Percentiles rank a stretch among this genome's conserved stretches.
Evolutionary conservation across 2,888 invertebrate genomes (phyloP).

Genomic region (Hermodice carunculata): DNA sequence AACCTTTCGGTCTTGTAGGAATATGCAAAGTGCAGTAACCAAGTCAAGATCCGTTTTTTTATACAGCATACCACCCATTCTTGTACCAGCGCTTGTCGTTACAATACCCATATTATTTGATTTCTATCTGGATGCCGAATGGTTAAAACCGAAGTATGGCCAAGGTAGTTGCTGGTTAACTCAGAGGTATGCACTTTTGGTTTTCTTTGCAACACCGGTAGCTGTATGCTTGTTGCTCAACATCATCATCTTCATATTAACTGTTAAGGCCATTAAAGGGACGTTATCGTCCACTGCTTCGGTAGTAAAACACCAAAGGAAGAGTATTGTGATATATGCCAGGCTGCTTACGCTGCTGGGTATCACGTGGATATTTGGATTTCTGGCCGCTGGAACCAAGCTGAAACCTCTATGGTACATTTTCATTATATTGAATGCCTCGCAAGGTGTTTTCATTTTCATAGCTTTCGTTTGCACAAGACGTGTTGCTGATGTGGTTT

Average conservation of each 20-base stretch:
- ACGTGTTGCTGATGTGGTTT: too few species aligned
- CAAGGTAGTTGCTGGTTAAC: constrained; percentile 1
- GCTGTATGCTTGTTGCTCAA: not conserved
- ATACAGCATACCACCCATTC: not conserved
- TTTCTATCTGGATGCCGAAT: not conserved
- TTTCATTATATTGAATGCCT: constrained; percentile 10
- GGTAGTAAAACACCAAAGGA: too few species aligned
- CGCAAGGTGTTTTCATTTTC: constrained; percentile 8
- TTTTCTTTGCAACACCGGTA: constrained; percentile 2
- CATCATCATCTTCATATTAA: constrained; percentile 4
- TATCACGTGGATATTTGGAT: constrained; percentile 8
- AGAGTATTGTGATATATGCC: not conserved
- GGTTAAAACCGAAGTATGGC: constrained; percentile 2
- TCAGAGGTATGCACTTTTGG: constrained; percentile 6
- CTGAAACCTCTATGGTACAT: constrained; percentile 4
- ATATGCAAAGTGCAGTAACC: not conserved
- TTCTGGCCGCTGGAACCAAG: not conserved
- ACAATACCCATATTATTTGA: not conserved
- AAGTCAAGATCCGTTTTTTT: not conserved
- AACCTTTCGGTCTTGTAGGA: not conserved
- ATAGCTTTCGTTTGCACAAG: not conserved
- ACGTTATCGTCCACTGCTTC: not conserved
- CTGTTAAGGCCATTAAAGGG: not conserved
- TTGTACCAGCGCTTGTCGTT: not conserved
- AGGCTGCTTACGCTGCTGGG: constrained; percentile 4